phyloP scores from a whole-genome alignment of 2,888 invertebrate species.

The Chrysolina oricalcia region DNA sequence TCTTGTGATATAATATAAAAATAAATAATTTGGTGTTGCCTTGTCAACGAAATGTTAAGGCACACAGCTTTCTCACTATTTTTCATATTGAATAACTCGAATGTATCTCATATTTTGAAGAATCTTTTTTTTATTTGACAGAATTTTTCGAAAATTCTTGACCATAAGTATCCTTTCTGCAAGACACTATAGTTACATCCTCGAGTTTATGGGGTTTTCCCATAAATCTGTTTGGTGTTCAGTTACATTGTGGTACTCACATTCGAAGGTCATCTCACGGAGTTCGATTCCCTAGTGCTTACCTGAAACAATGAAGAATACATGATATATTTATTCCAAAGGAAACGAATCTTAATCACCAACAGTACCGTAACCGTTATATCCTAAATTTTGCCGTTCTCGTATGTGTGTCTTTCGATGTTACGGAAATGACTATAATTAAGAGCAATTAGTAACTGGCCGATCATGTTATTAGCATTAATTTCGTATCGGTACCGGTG shows the following conservation, averaged over 20 bases:
- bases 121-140: too few species aligned
- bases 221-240: too few species aligned
- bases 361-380: slow-evolving; percentile 20
- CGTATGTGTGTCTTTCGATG: background rate
- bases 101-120: too few species aligned
- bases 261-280: background rate
- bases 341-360: slow-evolving; percentile 1
- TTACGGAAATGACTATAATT: slow-evolving; percentile 1
- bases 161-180: too few species aligned
- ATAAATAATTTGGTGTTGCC: too few species aligned
- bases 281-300: slow-evolving; percentile 11
- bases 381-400: slow-evolving; percentile 9
- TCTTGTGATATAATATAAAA: too few species aligned
- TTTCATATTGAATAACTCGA: too few species aligned
- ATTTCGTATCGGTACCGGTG: background rate
- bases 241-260: background rate
- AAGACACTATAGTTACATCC: too few species aligned
- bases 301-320: slow-evolving; percentile 28
- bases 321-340: background rate
- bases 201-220: too few species aligned
- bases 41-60: too few species aligned
- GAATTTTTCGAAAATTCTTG: too few species aligned
- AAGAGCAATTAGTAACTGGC: slow-evolving; percentile 12
- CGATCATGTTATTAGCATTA: slow-evolving; percentile 11
- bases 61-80: too few species aligned